Conservation (phyloP, 2,113 vertebrate genomes). For the Tragelaphus strepsiceros region DNA sequence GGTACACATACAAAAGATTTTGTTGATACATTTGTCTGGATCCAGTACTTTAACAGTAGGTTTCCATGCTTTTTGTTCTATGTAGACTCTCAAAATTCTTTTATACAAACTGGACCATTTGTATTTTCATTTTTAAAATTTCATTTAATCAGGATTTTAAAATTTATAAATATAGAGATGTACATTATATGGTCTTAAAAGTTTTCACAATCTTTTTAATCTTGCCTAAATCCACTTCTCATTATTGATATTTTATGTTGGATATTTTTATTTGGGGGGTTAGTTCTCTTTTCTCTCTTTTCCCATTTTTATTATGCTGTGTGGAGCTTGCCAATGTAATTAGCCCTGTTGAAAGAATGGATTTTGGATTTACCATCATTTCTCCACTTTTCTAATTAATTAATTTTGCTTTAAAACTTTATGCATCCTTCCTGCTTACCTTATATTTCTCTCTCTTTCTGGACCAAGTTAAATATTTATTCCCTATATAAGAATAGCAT, state of each 20-base stretch:
- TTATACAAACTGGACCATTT: neutral
- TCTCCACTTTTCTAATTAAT: constrained; percentile 43
- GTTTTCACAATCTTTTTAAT: neutral
- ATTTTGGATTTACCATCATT: neutral
- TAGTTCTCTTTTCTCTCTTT: neutral
- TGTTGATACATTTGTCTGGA: neutral
- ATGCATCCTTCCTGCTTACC: neutral
- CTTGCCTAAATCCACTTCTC: constrained; percentile 8
- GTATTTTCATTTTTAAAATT: neutral
- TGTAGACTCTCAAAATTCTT: neutral
- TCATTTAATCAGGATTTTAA: neutral
- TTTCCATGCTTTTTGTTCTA: neutral
- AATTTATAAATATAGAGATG: neutral
- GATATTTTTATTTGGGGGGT: neutral
- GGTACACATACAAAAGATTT: neutral
- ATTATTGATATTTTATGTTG: neutral
- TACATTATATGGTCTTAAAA: neutral
- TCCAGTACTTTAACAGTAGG: neutral
- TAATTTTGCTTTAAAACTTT: neutral
- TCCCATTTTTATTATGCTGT: neutral
- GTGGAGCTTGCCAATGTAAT: neutral
- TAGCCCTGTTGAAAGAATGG: neutral
- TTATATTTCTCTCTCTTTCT: neutral
- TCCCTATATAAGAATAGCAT: neutral
- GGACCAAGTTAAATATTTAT: neutral